phyloP scores from a whole-genome alignment of 2,888 invertebrate species.

The Lasioglossum pauxillum region DNA sequence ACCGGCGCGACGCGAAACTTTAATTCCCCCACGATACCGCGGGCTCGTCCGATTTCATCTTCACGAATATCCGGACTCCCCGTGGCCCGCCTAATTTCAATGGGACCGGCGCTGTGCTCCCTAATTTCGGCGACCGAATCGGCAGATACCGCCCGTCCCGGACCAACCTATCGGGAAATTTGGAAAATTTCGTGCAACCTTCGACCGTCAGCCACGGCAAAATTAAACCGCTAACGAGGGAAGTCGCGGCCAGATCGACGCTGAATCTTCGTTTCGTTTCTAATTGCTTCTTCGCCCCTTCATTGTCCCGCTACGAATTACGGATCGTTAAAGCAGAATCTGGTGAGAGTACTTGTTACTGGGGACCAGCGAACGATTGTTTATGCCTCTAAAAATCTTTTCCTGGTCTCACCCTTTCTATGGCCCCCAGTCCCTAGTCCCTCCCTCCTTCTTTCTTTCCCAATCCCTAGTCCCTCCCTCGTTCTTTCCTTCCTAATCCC shows the following conservation, averaged over 20 bases:
- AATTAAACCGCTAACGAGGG: constrained; percentile 47
- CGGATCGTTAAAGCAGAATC: not conserved
- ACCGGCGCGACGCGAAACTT: constrained; percentile 75
- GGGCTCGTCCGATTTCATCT: constrained; percentile 60
- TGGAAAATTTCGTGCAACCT: constrained; percentile 32
- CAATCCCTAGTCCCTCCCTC: too few species aligned
- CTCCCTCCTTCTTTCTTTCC: too few species aligned
- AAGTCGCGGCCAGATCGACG: not conserved
- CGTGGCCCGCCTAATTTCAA: constrained; percentile 37
- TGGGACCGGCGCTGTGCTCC: constrained; percentile 15
- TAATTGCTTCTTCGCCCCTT: not conserved
- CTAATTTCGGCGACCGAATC: constrained; percentile 40
- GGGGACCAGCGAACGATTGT: too few species aligned
- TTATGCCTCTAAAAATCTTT: not conserved
- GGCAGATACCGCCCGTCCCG: constrained; percentile 16
- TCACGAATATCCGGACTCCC: constrained; percentile 32
- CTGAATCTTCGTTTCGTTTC: not conserved
- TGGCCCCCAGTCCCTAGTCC: too few species aligned
- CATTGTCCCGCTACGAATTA: not conserved
- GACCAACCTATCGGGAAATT: constrained; percentile 35
- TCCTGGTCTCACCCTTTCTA: not conserved
- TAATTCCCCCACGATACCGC: constrained; percentile 64
- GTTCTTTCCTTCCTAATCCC: too few species aligned
- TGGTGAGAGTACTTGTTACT: not conserved
- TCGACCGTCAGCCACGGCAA: constrained; percentile 1